These are phyloP conservation scores for Drosophila affinis DNA, from an alignment of 2,888 invertebrate species.

Conservation along the genomic window DNA sequence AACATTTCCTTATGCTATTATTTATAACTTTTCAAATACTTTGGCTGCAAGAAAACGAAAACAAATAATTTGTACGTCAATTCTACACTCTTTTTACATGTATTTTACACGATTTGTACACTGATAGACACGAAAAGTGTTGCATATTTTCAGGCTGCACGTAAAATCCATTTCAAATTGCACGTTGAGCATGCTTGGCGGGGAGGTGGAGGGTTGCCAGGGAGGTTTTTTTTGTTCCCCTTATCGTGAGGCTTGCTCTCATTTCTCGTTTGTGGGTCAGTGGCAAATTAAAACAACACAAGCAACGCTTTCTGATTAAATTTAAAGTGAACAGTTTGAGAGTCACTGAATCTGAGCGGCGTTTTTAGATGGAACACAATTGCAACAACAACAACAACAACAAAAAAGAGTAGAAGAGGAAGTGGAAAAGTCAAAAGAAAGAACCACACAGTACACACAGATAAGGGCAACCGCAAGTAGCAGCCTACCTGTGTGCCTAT, in stretches of 20 bases:
- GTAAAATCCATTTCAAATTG: not conserved
- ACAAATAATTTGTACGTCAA: not conserved
- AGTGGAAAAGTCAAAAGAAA: constrained; percentile 32
- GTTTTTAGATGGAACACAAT: constrained; percentile 10
- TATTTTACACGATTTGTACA: not conserved
- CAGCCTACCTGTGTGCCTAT: constrained; percentile 7
- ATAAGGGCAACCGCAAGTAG: constrained; percentile 25
- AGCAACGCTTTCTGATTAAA: constrained; percentile 53
- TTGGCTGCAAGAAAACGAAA: constrained; percentile 15
- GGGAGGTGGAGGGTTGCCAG: not conserved
- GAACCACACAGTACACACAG: constrained; percentile 17
- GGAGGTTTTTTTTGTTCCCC: constrained; percentile 2
- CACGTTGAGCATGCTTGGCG: not conserved
- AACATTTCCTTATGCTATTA: constrained; percentile 55
- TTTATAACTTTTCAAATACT: constrained; percentile 8
- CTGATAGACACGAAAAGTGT: not conserved
- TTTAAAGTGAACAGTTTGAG: constrained; percentile 49
- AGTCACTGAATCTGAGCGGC: constrained; percentile 52
- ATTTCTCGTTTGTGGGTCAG: constrained; percentile 63
- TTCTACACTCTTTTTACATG: too few species aligned
- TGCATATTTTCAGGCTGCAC: constrained; percentile 62
- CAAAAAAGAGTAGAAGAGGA: constrained; percentile 14
- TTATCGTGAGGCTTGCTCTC: constrained; percentile 52
- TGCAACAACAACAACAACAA: constrained; percentile 15
- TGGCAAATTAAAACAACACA: constrained; percentile 54